Evolutionary conservation across 2,888 invertebrate species (phyloP).

Genomic region (Ornithoptera priamus): DNA sequence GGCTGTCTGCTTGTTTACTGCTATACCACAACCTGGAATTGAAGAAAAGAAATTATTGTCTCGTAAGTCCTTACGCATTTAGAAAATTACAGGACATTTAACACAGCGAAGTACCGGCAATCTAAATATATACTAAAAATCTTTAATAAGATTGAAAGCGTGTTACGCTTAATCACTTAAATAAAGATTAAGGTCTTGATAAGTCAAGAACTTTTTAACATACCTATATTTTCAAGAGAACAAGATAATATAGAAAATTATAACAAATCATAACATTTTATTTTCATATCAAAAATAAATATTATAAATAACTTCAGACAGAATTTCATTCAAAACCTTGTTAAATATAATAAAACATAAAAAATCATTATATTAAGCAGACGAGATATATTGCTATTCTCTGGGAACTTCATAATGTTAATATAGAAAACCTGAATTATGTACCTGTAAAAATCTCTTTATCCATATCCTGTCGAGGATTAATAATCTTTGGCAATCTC

Average conservation of each 20-base stretch:
- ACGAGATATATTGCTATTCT: neutral
- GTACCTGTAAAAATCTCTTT: constrained; percentile 19
- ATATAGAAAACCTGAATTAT: neutral
- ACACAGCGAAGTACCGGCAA: neutral
- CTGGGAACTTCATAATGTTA: neutral
- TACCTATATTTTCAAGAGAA: too few species aligned
- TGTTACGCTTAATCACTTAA: too few species aligned
- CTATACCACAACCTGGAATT: constrained; percentile 91
- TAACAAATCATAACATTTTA: too few species aligned
- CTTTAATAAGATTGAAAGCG: too few species aligned
- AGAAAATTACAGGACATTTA: neutral
- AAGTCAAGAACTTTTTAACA: too few species aligned
- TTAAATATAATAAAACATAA: too few species aligned
- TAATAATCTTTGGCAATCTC: constrained; percentile 23
- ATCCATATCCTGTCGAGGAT: constrained; percentile 16
- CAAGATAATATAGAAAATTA: too few species aligned
- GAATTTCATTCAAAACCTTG: too few species aligned
- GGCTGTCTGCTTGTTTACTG: constrained; percentile 90
- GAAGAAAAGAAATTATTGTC: constrained; percentile 2
- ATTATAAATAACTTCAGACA: too few species aligned
- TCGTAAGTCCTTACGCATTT: neutral
- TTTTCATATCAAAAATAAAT: too few species aligned
- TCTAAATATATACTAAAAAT: too few species aligned
- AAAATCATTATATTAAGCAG: neutral
- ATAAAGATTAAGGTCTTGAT: too few species aligned